A percentile compares a stretch with the other conserved stretches of the same genome.
Conservation (phyloP, 1,140 invertebrate species). For the Drosophila obscura region DNA sequence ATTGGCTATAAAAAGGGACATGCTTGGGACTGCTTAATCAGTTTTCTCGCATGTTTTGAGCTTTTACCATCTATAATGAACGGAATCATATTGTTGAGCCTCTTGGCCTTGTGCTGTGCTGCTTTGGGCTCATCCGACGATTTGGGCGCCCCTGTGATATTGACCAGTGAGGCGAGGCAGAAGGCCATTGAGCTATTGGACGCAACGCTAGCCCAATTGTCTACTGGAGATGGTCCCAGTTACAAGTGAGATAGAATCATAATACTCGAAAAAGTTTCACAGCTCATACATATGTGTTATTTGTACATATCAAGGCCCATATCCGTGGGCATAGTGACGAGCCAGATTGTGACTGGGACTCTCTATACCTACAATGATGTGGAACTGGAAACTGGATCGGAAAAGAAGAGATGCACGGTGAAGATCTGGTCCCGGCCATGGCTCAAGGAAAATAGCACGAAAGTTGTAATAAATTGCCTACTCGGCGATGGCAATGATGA, state of each 20-base stretch:
- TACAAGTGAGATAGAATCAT: background rate
- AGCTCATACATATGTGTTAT: background rate
- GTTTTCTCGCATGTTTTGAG: too few species aligned
- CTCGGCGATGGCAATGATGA: background rate
- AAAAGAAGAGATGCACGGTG: constrained; percentile 30
- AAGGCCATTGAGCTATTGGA: constrained; percentile 2
- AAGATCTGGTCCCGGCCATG: constrained; percentile 44
- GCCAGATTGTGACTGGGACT: constrained; percentile 41
- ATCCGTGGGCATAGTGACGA: constrained; percentile 4
- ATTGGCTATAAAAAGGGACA: too few species aligned
- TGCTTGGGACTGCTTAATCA: too few species aligned
- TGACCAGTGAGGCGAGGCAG: background rate
- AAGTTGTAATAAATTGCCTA: constrained; percentile 38
- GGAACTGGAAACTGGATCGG: constrained; percentile 20
- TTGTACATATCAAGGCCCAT: too few species aligned
- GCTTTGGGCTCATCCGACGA: too few species aligned
- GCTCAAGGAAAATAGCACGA: constrained; percentile 41
- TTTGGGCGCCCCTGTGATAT: too few species aligned
- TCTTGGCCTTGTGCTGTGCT: too few species aligned
- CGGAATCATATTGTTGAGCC: too few species aligned
- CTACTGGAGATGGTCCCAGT: background rate
- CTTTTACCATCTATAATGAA: too few species aligned
- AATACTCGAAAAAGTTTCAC: constrained; percentile 35
- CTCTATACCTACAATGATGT: constrained; percentile 27
- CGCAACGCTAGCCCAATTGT: background rate